Evolutionary conservation across 2,113 vertebrate species (phyloP).

Genomic region (Catharus fuscescens): DNA sequence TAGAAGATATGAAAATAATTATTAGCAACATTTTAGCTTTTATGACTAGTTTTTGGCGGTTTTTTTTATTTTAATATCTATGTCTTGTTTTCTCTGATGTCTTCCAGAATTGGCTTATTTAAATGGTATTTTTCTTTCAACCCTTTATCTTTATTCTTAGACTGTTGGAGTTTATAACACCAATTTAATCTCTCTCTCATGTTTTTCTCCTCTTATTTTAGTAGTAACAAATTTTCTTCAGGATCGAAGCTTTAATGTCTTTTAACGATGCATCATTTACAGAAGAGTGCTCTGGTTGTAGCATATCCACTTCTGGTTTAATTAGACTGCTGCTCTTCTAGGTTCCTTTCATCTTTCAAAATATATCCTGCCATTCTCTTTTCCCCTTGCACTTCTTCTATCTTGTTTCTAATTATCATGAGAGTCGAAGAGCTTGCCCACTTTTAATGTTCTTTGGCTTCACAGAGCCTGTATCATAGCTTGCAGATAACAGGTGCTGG

Average conservation of each 20-base stretch:
- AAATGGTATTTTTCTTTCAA: slow-evolving; percentile 4
- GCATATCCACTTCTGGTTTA: slow-evolving; percentile 62
- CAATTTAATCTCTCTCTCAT: slow-evolving; percentile 28
- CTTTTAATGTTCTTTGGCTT: slow-evolving; percentile 34
- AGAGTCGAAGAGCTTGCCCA: slow-evolving; percentile 38
- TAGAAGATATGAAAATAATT: background rate
- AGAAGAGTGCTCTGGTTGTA: slow-evolving; percentile 44
- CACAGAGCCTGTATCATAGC: background rate
- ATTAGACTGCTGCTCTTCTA: slow-evolving; percentile 62
- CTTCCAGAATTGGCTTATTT: background rate
- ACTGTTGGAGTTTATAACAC: background rate
- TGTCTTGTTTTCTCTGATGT: slow-evolving; percentile 15
- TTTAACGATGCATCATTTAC: slow-evolving; percentile 40
- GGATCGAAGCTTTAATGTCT: slow-evolving; percentile 48
- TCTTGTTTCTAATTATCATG: slow-evolving; percentile 46
- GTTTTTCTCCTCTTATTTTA: slow-evolving; percentile 42
- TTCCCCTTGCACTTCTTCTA: slow-evolving; percentile 9
- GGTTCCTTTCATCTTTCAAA: slow-evolving; percentile 71
- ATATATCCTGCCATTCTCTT: slow-evolving; percentile 29
- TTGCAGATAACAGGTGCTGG: background rate
- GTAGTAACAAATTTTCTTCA: slow-evolving; percentile 37
- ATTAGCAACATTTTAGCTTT: background rate
- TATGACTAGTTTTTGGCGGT: background rate
- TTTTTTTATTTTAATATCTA: background rate
- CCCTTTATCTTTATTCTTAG: background rate